Evolutionary conservation across 2,888 invertebrate species (phyloP), one percentile per base, ranked within the genome.

Genomic region (Lepidochrysops patricia): DNA sequence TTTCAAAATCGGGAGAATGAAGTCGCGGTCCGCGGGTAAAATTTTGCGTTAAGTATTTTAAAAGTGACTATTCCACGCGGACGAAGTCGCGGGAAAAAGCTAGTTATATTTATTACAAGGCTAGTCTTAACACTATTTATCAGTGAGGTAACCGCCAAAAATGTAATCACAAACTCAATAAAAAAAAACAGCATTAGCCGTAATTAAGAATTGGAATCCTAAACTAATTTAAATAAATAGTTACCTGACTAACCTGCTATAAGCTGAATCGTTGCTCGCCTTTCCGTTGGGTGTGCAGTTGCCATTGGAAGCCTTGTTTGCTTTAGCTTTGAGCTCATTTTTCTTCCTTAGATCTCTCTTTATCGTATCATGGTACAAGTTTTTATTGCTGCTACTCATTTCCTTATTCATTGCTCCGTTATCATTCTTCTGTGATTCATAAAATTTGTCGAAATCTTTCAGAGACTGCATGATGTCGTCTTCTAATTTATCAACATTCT

Each of bases 231-330:
- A n/a, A 19, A 26, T 57, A 57, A 61, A 49, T 60, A 58, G 61
- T 70, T 85, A 84, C 88, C 87, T 87, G 82, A 83, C 89, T 90
- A 89, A 96, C 96, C 96, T 96, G 91, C 95, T 95, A 84, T 96
- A 96, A 60, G 96, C 96, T 27, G 96, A 96, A 82, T 96, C 96
- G 27, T 81, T 82, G 73, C 82, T 92, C 43, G 72, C 67, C 71
- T 80, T 85, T 58, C 81, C 84, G 65, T 77, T 84, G 12, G 81
- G 82, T 66, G 79, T 86, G 72, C 72, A 79, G 73, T 87, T 82
- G 64, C 79, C 87, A 67, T 85, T 88, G 59, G 75, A 65, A 29
- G 80, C 59, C 52, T 70, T 72, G 26, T 80, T 83, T 29, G 68
- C 69, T 66, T 84, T 88, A 65, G 72, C 77, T 68, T 81, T 89